Evolutionary conservation across 2,888 invertebrate genomes (phyloP).

Genomic region (Trachelus iudaicus): DNA sequence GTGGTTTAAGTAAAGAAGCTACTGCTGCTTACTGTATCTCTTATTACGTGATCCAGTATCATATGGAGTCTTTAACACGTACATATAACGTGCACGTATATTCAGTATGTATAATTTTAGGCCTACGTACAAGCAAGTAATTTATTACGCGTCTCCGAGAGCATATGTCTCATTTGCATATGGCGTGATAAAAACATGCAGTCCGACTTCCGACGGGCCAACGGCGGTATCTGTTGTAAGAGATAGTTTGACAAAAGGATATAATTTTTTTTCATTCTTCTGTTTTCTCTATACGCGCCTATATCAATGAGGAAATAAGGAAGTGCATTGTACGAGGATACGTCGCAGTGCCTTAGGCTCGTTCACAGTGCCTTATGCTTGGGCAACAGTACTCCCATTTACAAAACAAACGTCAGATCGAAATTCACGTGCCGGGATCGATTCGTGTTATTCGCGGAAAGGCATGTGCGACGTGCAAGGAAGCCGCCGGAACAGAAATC

Average conservation of each 20-base stretch:
- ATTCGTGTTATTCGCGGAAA: background rate
- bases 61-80: background rate
- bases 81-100: background rate
- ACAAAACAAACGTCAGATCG: background rate
- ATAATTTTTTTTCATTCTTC: constrained; percentile 6
- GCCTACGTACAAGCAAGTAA: constrained; percentile 50
- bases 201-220: constrained; percentile 40
- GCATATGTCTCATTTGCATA: constrained; percentile 58
- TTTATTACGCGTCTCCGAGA: constrained; percentile 49
- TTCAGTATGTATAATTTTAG: constrained; percentile 45
- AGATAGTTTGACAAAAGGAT: constrained; percentile 36
- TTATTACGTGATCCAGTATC: background rate
- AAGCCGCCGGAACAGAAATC: background rate
- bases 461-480: background rate
- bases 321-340: background rate
- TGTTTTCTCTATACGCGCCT: background rate
- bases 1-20: background rate
- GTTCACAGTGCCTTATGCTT: background rate
- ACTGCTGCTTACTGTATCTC: background rate
- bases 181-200: constrained; percentile 52
- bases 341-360: background rate
- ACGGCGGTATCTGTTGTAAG: constrained; percentile 27
- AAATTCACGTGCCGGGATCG: background rate
- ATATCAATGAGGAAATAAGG: background rate
- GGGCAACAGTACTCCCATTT: background rate